Percentiles rank a stretch among this genome's conserved stretches.
phyloP scores from a whole-genome alignment of 2,113 vertebrate genomes.

The Synchiropus splendidus region DNA sequence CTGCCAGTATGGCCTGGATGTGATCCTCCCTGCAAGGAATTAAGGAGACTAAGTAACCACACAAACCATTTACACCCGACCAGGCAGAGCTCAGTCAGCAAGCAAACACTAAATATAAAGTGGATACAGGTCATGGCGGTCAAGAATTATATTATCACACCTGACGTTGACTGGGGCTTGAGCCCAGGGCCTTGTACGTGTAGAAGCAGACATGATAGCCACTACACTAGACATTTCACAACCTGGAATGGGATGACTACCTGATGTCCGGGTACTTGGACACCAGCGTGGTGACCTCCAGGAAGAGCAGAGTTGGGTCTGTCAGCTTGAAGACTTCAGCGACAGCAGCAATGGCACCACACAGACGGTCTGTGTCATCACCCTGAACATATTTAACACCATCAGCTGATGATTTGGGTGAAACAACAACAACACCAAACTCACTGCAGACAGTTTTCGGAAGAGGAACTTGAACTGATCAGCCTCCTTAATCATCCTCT shows the following conservation, averaged over 20 bases:
- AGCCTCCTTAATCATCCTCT: slow-evolving; percentile 88
- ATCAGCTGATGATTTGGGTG: background rate
- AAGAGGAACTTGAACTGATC: slow-evolving; percentile 92
- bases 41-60: too few relatives aligned
- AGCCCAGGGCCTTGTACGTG: too few relatives aligned
- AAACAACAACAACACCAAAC: slow-evolving; percentile 6
- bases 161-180: too few relatives aligned
- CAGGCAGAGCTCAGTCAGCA: too few relatives aligned
- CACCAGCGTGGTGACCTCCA: slow-evolving; percentile 92
- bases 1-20: slow-evolving; percentile 80
- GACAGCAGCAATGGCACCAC: slow-evolving; percentile 82
- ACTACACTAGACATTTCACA: too few relatives aligned
- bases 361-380: slow-evolving; percentile 78
- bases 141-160: too few relatives aligned
- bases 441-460: slow-evolving; percentile 73
- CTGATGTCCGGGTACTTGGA: slow-evolving; percentile 96
- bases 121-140: too few relatives aligned
- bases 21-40: slow-evolving; percentile 84
- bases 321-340: slow-evolving; percentile 96
- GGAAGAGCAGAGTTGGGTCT: slow-evolving; percentile 89
- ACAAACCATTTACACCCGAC: too few relatives aligned
- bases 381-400: slow-evolving; percentile 29
- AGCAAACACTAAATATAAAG: too few relatives aligned
- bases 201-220: too few relatives aligned
- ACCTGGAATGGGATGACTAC: slow-evolving; percentile 47